phyloP scores from a whole-genome alignment of 2,797 vertebrate genomes.

The Varecia variegata region DNA sequence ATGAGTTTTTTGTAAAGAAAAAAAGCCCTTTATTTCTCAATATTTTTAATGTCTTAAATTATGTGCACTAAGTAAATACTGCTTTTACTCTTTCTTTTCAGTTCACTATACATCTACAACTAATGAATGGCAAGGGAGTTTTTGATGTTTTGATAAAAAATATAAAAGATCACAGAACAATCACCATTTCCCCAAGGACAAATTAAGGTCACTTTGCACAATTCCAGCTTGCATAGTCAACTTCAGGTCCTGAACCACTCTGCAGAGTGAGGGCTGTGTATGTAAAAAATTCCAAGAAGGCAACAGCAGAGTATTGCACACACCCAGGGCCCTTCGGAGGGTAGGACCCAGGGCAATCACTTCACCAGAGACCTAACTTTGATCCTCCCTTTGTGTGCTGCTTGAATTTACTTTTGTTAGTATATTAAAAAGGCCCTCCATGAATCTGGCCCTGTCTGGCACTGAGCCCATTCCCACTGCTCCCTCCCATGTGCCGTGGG shows the following conservation, averaged over 20 bases:
- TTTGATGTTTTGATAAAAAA: background rate
- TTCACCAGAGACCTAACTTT: background rate
- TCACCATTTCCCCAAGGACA: background rate
- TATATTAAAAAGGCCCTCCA: background rate
- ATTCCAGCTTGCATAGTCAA: background rate
- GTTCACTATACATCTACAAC: background rate
- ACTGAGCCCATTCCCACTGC: background rate
- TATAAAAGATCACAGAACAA: background rate
- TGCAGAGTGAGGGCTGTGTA: background rate
- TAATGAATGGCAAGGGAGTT: background rate
- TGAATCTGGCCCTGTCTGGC: background rate
- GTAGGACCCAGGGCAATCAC: no score
- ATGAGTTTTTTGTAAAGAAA: background rate
- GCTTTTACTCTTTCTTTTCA: background rate
- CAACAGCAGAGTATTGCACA: background rate
- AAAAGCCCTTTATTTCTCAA: background rate
- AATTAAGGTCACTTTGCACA: background rate
- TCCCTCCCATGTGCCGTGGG: rapidly evolving
- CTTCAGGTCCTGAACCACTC: background rate
- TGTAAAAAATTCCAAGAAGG: background rate
- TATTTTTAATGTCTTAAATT: background rate
- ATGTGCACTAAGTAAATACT: background rate
- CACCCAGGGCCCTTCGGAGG: background rate
- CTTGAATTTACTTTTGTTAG: background rate
- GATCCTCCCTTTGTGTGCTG: background rate